Evolutionary conservation across 2,113 vertebrate species (phyloP).

Genomic region (Stegostoma tigrinum): DNA sequence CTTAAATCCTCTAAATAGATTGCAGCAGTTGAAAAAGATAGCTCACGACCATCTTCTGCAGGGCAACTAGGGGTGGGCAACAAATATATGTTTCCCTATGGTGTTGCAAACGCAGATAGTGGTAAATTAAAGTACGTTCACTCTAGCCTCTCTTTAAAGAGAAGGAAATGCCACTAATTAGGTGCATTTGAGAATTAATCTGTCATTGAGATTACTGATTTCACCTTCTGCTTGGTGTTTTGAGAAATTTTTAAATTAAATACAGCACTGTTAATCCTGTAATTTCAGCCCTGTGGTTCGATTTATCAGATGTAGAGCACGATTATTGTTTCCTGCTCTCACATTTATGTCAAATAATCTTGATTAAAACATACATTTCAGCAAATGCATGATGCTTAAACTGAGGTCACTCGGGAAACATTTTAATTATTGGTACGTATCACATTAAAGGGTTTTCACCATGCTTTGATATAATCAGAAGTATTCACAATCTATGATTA

Average conservation of each 20-base stretch:
- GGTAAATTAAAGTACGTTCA: background rate
- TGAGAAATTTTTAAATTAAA: background rate
- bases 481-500: conserved; percentile 2
- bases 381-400: background rate
- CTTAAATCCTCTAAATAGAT: too few relatives aligned
- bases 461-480: too few relatives aligned
- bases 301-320: background rate
- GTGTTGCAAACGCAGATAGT: background rate
- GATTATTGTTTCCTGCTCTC: background rate
- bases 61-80: too few relatives aligned
- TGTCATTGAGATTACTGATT: background rate
- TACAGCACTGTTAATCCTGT: background rate
- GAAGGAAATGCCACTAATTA: background rate
- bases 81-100: background rate
- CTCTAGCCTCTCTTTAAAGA: background rate
- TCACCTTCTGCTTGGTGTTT: background rate
- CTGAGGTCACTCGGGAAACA: background rate
- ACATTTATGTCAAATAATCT: background rate
- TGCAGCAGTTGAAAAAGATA: too few relatives aligned
- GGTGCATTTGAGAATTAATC: background rate
- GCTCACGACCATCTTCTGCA: too few relatives aligned
- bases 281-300: background rate
- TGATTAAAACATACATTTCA: background rate
- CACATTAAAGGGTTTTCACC: background rate
- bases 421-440: background rate